Percentiles rank a stretch among this genome's conserved stretches.
Conservation (phyloP, 2,113 vertebrate species). For the Tragelaphus buxtoni region DNA sequence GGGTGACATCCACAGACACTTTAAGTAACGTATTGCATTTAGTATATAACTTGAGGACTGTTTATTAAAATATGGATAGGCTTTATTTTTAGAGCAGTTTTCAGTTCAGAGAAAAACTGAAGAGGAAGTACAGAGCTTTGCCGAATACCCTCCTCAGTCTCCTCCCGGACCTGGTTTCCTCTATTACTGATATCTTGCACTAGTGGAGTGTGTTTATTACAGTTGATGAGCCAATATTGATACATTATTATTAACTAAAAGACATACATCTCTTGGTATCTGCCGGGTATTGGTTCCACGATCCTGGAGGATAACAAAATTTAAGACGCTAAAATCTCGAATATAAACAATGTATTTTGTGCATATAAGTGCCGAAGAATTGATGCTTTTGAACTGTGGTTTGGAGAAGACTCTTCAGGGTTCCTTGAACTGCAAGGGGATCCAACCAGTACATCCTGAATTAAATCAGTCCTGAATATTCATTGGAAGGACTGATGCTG, state of each 20-base stretch:
- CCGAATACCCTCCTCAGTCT: fast-evolving
- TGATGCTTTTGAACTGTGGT: background rate
- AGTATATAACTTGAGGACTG: background rate
- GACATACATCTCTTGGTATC: background rate
- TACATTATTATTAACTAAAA: background rate
- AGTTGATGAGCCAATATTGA: background rate
- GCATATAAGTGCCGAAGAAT: fast-evolving
- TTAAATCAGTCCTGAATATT: background rate
- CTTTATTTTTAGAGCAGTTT: background rate
- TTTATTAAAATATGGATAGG: background rate
- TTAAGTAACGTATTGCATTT: background rate
- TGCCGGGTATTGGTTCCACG: fast-evolving
- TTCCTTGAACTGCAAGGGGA: background rate
- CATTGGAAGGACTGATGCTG: background rate
- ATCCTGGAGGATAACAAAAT: background rate
- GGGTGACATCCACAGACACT: background rate
- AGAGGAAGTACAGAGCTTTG: background rate
- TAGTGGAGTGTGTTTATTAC: fast-evolving
- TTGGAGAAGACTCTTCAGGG: background rate
- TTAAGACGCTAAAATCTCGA: background rate
- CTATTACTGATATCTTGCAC: background rate
- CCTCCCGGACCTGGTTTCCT: fast-evolving
- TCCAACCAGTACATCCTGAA: background rate
- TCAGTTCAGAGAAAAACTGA: background rate
- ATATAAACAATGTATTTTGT: background rate